Base-by-base conservation (phyloP, 2,888 invertebrate species). In the Cremastinae sp. region DNA sequence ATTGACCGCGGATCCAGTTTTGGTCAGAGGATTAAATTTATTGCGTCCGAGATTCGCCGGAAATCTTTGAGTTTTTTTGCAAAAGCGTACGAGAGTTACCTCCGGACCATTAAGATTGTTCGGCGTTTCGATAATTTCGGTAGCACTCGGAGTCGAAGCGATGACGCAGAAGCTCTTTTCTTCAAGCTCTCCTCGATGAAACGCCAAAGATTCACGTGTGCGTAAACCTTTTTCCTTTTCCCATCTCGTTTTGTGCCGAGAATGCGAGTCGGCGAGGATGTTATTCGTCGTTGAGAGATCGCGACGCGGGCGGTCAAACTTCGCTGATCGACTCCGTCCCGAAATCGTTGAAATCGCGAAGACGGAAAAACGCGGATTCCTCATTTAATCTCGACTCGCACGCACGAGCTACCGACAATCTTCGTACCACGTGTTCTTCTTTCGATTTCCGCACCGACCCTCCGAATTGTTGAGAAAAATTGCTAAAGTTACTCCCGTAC, bases 91-190 rank as follows among this genome's bases (percentile, higher is more conserved):
- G 59, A 68, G 56, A 53, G 41, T 18, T 35, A 22, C 65, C 56
- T 53, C 12, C 51, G 47, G 72, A 65, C 78, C 61, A 68, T 78
- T 73, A 77, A 79, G 80, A 80, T 80, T 65, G 78, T 80, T 78
- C 71, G 79, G 77, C 80, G 80, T 80, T 80, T 79, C 80, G 79
- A 78, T 80, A 79, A 78, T 79, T 79, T 79, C 74, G 76, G 68
- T 64, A 74, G 73, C 55, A 45, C 69, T 74, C 74, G 2, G 59
- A 53, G 8, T 49, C 65, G 49, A 10, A 39, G 39, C 22, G 51
- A 16, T 14, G 28, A 12, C 14, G 43, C 2, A 8, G 14, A 45
- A 20, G 43, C 56, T n/a, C 43, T 49, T 55, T 64, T 62, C 56
- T 28, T 58, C 56, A 49, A 62, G 35, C 37, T 14, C 47, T 61